Percentiles rank a stretch among this genome's conserved stretches.
Evolutionary conservation across 2,888 invertebrate genomes (phyloP).

Genomic region (Drosophila falleni): DNA sequence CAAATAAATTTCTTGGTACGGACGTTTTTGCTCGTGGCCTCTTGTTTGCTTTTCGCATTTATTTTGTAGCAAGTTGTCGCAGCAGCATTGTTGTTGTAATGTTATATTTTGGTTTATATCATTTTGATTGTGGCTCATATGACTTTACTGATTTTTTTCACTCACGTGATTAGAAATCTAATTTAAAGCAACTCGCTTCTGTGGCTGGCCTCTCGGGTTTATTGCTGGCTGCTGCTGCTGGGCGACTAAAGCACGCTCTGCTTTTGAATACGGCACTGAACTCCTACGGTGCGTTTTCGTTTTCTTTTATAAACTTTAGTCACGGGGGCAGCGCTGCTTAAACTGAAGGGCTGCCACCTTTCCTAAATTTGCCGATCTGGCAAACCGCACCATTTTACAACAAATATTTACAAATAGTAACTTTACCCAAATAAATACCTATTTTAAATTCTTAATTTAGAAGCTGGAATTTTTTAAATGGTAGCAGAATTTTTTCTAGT

Average conservation of each 20-base stretch:
- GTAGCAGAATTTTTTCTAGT: too few relatives aligned
- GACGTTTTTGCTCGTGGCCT: constrained; percentile 24
- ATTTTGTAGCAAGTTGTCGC: constrained; percentile 29
- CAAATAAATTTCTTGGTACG: constrained; percentile 40
- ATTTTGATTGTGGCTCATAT: constrained; percentile 71
- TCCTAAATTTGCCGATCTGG: too few relatives aligned
- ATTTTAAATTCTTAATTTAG: too few relatives aligned
- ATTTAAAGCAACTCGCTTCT: constrained; percentile 90
- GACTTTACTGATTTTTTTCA: constrained; percentile 84
- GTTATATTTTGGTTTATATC: constrained; percentile 16
- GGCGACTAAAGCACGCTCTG: constrained; percentile 69
- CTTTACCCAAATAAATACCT: too few relatives aligned
- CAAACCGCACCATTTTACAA: too few relatives aligned
- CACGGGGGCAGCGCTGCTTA: constrained; percentile 54
- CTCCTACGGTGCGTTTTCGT: constrained; percentile 57
- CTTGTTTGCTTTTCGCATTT: constrained; percentile 17
- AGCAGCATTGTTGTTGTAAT: constrained; percentile 65
- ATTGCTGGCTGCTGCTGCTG: constrained; percentile 72
- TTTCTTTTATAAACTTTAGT: constrained; percentile 77
- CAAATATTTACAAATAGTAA: too few relatives aligned
- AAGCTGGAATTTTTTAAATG: too few relatives aligned
- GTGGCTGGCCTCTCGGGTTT: constrained; percentile 85
- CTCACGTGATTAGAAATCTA: constrained; percentile 93
- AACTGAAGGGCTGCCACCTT: too few relatives aligned
- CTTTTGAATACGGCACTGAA: constrained; percentile 76